A percentile compares a stretch with the other conserved stretches of the same genome.
phyloP scores from a whole-genome alignment of 2,888 invertebrate species.

The Notodonta dromedarius region DNA sequence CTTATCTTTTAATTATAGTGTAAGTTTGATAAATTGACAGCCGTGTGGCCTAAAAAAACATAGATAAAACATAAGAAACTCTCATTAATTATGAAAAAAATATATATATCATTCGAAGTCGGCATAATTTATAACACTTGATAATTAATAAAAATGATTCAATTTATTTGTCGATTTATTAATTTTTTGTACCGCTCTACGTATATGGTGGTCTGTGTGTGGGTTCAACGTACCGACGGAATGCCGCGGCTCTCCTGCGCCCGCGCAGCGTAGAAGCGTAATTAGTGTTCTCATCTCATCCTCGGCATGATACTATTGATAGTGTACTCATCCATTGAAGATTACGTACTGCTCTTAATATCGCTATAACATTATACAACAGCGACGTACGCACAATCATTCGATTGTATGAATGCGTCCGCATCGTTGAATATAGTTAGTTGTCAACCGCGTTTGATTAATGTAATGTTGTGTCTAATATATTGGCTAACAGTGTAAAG shows the following conservation, averaged over 20 bases:
- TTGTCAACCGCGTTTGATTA: constrained; percentile 50
- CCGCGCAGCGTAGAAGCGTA: constrained; percentile 74
- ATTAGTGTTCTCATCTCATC: constrained; percentile 76
- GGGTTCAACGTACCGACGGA: constrained; percentile 68
- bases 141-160: constrained; percentile 44
- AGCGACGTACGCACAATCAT: constrained; percentile 30
- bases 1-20: not conserved
- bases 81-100: constrained; percentile 12
- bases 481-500: constrained; percentile 31
- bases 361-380: constrained; percentile 21
- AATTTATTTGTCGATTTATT: constrained; percentile 41
- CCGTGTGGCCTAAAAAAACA: not conserved
- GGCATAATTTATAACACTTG: constrained; percentile 36
- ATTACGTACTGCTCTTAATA: constrained; percentile 31
- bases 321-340: constrained; percentile 57
- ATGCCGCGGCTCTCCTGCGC: constrained; percentile 70
- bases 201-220: constrained; percentile 38
- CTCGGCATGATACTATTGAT: constrained; percentile 55
- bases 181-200: constrained; percentile 36
- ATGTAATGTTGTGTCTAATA: constrained; percentile 51
- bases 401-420: not conserved
- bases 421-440: constrained; percentile 21
- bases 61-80: constrained; percentile 3
- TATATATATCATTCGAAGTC: constrained; percentile 33
- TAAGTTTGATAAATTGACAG: constrained; percentile 7